Evolutionary conservation across 37 sponge, comb jelly and placozoan species (phyloP).

Genomic region (Beroe forskalii): DNA sequence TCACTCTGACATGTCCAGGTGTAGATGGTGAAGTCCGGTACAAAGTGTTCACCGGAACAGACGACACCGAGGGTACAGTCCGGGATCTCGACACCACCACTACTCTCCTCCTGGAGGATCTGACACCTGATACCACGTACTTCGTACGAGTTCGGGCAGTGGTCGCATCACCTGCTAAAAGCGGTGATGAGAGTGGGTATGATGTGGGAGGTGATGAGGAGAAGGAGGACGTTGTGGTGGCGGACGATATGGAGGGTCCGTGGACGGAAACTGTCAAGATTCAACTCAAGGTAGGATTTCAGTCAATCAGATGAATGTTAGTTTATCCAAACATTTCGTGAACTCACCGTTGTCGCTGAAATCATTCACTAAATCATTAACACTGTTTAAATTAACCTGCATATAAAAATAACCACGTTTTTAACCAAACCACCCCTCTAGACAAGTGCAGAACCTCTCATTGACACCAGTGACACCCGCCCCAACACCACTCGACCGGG

Average conservation of each 20-base stretch:
- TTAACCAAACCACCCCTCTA: not conserved
- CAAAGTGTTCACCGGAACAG: not conserved
- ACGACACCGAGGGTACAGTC: not conserved
- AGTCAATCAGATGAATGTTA: no score
- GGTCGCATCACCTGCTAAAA: not conserved
- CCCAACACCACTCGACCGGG: conserved; percentile 29
- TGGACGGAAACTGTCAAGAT: not conserved
- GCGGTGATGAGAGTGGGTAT: not conserved
- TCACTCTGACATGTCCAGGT: not conserved
- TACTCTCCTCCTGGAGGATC: not conserved
- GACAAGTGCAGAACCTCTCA: not conserved
- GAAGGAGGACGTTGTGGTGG: not conserved
- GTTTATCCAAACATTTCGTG: no score
- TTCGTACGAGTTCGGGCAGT: not conserved
- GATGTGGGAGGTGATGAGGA: not conserved
- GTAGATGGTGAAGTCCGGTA: not conserved
- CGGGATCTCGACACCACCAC: not conserved
- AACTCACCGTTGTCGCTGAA: no score
- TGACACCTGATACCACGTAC: not conserved
- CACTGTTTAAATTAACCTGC: no score
- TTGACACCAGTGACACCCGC: not conserved
- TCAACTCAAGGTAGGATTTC: not conserved
- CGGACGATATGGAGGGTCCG: not conserved
- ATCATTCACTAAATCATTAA: no score
- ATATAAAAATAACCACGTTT: no score